Conservation (phyloP, 2,797 vertebrate genomes). For the Poeciliopsis infans region DNA sequence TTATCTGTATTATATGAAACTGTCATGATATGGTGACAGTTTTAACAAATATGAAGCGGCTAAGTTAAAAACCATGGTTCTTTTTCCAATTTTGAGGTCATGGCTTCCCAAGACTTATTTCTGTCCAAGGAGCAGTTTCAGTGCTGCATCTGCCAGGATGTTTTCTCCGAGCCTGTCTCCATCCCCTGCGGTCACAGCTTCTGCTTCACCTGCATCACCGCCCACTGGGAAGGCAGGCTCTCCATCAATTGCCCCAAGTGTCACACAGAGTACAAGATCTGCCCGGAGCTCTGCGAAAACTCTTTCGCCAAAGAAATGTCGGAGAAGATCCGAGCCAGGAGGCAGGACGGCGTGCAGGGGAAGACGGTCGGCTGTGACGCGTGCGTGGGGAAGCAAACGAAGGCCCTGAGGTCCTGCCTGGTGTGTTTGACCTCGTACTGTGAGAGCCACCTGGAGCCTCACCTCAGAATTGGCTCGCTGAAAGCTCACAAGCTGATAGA, state of each 20-base stretch:
- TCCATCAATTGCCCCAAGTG: constrained; percentile 72
- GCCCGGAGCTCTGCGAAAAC: constrained; percentile 74
- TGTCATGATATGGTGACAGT: too few species aligned
- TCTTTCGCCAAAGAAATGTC: constrained; percentile 76
- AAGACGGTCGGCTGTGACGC: constrained; percentile 58
- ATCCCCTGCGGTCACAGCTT: constrained; percentile 81
- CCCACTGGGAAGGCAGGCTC: constrained; percentile 53
- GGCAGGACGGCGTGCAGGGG: constrained; percentile 11
- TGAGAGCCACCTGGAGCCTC: constrained; percentile 71
- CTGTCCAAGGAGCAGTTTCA: constrained; percentile 75
- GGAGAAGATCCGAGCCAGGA: constrained; percentile 59
- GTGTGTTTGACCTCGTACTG: constrained; percentile 77
- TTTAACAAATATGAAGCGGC: neutral
- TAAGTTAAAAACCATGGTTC: neutral
- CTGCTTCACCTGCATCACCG: constrained; percentile 73
- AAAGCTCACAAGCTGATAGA: constrained; percentile 72
- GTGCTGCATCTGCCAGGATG: constrained; percentile 73
- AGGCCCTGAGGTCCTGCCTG: constrained; percentile 74
- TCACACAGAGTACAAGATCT: constrained; percentile 49
- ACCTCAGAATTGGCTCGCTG: constrained; percentile 61
- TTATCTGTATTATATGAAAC: too few species aligned
- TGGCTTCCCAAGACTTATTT: constrained; percentile 35
- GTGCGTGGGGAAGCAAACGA: constrained; percentile 42
- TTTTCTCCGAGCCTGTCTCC: constrained; percentile 76
- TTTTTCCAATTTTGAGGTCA: constrained; percentile 25